Evolutionary conservation across 2,888 invertebrate genomes (phyloP).

Genomic region (Leptopterna dolabrata): DNA sequence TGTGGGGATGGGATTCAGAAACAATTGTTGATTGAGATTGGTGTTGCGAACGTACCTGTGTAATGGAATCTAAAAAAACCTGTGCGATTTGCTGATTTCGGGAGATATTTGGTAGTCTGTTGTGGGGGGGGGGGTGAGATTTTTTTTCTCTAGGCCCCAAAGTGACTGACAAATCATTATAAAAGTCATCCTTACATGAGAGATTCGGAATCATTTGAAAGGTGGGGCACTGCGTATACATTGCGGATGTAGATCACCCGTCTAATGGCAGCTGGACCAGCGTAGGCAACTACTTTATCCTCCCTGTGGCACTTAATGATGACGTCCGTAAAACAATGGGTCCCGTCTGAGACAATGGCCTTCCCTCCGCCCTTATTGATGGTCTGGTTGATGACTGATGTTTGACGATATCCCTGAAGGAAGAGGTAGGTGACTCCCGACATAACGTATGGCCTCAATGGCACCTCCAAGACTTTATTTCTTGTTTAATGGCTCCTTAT

Average conservation of each 20-base stretch:
- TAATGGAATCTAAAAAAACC: too few relatives aligned
- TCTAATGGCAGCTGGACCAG: neutral
- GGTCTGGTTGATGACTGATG: neutral
- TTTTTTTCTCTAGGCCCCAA: too few relatives aligned
- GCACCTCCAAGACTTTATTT: neutral
- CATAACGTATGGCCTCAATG: neutral
- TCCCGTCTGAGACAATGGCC: neutral
- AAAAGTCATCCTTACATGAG: too few relatives aligned
- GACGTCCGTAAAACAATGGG: neutral
- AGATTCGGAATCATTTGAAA: too few relatives aligned
- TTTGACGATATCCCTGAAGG: neutral
- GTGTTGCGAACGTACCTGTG: too few relatives aligned
- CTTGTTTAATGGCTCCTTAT: neutral
- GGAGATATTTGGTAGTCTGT: too few relatives aligned
- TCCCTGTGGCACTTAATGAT: neutral
- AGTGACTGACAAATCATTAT: too few relatives aligned
- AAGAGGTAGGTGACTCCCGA: neutral
- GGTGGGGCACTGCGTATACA: neutral
- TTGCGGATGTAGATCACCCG: neutral
- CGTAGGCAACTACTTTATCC: neutral
- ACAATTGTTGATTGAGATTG: too few relatives aligned
- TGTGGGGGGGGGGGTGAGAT: too few relatives aligned
- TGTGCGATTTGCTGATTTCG: too few relatives aligned
- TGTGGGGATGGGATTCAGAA: too few relatives aligned
- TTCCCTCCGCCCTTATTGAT: neutral